Conservation (phyloP, 2,113 vertebrate species). For the Noturus placidus region DNA sequence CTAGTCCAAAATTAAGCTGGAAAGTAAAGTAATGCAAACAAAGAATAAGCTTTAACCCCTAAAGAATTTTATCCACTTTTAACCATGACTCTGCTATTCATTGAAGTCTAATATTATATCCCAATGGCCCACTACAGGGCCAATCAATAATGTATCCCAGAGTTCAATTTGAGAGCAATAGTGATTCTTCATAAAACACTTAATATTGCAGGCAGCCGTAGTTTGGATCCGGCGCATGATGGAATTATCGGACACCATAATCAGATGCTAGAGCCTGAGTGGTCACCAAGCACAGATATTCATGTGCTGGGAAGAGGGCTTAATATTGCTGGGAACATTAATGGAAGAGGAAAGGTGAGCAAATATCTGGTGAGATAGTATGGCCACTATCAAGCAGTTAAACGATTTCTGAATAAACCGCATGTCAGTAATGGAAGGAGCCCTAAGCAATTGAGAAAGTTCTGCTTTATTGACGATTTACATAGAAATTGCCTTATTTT, state of each 20-base stretch:
- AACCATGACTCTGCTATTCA: constrained; percentile 27
- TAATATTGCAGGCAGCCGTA: constrained; percentile 84
- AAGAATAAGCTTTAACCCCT: constrained; percentile 21
- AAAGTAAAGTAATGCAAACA: constrained; percentile 43
- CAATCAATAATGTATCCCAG: constrained; percentile 95
- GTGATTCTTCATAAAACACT: constrained; percentile 81
- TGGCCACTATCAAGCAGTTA: constrained; percentile 93
- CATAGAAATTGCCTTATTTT: constrained; percentile 99
- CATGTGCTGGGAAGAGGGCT: constrained; percentile 88
- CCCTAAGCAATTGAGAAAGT: constrained; percentile 94
- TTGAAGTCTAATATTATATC: constrained; percentile 85
- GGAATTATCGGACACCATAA: constrained; percentile 94
- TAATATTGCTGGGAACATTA: constrained; percentile 88
- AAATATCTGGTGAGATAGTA: constrained; percentile 93
- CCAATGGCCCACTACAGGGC: constrained; percentile 81
- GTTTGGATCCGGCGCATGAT: constrained; percentile 80
- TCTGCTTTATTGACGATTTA: constrained; percentile 98
- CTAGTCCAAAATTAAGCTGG: constrained; percentile 31
- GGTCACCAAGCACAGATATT: constrained; percentile 87
- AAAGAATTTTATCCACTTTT: neutral
- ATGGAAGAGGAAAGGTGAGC: constrained; percentile 91
- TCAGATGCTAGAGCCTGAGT: constrained; percentile 85
- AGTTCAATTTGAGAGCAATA: constrained; percentile 94
- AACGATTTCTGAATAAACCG: constrained; percentile 90
- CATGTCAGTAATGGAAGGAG: constrained; percentile 92